Evolutionary conservation across 1,140 invertebrate species (phyloP), one percentile per base, ranked within the genome.

Genomic region (Drosophila truncata): DNA sequence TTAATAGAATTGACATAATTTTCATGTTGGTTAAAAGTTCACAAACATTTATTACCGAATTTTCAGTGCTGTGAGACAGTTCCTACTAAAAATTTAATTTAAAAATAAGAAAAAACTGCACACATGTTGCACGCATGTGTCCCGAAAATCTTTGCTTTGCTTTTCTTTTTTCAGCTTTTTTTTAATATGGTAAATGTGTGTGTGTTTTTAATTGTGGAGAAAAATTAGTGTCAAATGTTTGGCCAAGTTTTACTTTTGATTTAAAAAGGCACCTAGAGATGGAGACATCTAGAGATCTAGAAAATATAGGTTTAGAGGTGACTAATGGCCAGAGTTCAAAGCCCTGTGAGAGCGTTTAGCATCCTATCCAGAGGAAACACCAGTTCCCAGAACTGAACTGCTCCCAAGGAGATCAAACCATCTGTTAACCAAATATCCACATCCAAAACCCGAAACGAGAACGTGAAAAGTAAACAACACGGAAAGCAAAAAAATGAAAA

Each of bases 1-100:
- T 85, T 82, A 58, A 82, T 90, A 90, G 85, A 90, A 82, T 90
- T 90, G 85, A 90, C 85, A 90, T 90, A 90, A 90, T 82, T 88
- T 88, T 58, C 73, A 62, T 69, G 37, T 62, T 78, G 72, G 80
- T 85, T 80, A 57, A 83, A 80, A 67, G 69, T 73, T 58, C 31
- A 35, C 52, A 23, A 55, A 62, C 80, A 80, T 73, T 88, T 88
- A 90, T 85, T 61, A 67, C 67, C 59, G 70, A 75, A 78, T 54
- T 77, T 70, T 66, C 66, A 42, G 35, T 64, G 65, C 52, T 67
- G 35, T 29, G 58, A 31, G 70, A 44, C 27, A 54, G 46, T 66
- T 77, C 66, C 49, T 58, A 57, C 60, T 49, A 64, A 59, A 55
- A 57, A 39, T 66, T 72, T 50, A 29, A 29, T 13, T 13, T 33